These are phyloP conservation scores for Trisateles emortualis DNA, from an alignment of 2,888 invertebrate genomes.

Conservation along the genomic window DNA sequence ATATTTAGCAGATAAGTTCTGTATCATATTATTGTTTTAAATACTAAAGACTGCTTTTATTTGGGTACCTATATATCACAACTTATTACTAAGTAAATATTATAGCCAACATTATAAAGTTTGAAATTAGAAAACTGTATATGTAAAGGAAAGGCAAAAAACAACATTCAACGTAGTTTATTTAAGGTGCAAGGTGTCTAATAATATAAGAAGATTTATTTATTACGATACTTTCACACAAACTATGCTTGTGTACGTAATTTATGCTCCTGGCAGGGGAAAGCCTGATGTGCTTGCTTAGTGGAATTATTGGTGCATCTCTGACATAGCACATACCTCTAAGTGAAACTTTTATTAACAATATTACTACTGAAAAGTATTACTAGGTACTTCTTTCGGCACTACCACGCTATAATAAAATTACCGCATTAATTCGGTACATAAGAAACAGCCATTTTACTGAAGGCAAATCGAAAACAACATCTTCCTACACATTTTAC, in stretches of 20 bases:
- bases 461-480: constrained; percentile 41
- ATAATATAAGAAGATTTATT: constrained; percentile 22
- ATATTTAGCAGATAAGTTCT: too few species aligned
- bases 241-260: constrained; percentile 54
- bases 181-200: constrained; percentile 3
- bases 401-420: constrained; percentile 9
- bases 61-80: too few species aligned
- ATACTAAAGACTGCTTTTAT: too few species aligned
- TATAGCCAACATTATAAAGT: too few species aligned
- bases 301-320: constrained; percentile 72
- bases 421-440: constrained; percentile 26
- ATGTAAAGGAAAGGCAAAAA: background rate
- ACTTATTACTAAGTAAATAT: too few species aligned
- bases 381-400: background rate
- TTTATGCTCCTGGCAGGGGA: constrained; percentile 57
- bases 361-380: background rate
- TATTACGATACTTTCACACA: constrained; percentile 57
- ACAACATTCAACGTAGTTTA: background rate
- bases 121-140: too few species aligned
- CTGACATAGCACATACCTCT: constrained; percentile 59
- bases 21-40: too few species aligned
- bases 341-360: constrained; percentile 39
- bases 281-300: constrained; percentile 50
- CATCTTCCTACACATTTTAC: constrained; percentile 58
- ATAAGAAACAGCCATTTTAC: constrained; percentile 39